Evolutionary conservation across 2,888 invertebrate genomes (phyloP).

Genomic region (Ophion obscuratus): DNA sequence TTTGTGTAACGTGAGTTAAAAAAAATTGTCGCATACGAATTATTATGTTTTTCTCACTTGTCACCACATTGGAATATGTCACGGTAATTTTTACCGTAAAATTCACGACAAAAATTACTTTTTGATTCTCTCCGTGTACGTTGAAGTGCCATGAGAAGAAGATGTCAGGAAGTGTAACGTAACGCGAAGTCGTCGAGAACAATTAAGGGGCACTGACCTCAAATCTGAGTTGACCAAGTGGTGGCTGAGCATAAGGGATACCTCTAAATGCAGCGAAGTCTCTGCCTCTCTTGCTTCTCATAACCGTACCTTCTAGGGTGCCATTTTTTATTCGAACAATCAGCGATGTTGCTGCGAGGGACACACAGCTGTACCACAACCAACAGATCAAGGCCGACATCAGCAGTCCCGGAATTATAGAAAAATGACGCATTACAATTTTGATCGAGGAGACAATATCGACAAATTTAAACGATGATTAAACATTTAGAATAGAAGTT

Average conservation of each 20-base stretch:
- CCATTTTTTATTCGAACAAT: slow-evolving; percentile 84
- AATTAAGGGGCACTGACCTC: slow-evolving; percentile 84
- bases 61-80: no score
- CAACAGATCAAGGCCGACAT: slow-evolving; percentile 50
- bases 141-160: no score
- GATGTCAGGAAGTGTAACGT: not conserved
- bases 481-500: not conserved
- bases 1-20: no score
- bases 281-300: slow-evolving; percentile 86
- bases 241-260: slow-evolving; percentile 88
- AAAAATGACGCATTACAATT: not conserved
- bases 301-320: slow-evolving; percentile 85
- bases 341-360: slow-evolving; percentile 69
- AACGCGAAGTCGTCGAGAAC: not conserved
- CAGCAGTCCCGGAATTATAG: slow-evolving; percentile 10
- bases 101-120: no score
- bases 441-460: not conserved
- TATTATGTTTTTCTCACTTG: no score
- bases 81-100: no score
- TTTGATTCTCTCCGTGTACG: no score
- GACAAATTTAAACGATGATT: not conserved
- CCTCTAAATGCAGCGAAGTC: slow-evolving; percentile 87
- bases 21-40: no score
- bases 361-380: slow-evolving; percentile 21
- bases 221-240: slow-evolving; percentile 87